Conservation (phyloP, 2,888 invertebrate species). For the Lasius fuliginosus region DNA sequence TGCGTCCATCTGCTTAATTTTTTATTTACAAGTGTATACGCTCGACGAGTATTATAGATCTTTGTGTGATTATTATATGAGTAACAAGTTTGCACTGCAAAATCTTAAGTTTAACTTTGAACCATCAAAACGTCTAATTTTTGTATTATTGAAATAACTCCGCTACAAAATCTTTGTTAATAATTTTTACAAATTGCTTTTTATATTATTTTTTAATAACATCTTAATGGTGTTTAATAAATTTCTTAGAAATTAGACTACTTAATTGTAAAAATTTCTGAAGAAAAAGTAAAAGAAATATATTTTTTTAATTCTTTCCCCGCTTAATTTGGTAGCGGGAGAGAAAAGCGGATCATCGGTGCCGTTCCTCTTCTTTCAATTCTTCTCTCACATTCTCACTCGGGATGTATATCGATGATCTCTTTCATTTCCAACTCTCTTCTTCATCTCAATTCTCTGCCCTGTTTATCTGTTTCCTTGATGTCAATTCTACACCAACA, state of each 20-base stretch:
- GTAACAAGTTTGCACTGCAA: not conserved
- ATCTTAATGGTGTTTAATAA: too few relatives aligned
- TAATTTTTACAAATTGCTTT: not conserved
- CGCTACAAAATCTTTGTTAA: not conserved
- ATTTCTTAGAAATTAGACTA: not conserved
- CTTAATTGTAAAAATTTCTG: not conserved
- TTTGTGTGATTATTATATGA: not conserved
- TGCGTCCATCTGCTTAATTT: conserved; percentile 34
- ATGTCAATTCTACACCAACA: conserved; percentile 36
- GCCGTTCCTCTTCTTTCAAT: conserved; percentile 49
- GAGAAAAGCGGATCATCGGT: conserved; percentile 52
- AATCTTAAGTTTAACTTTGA: not conserved
- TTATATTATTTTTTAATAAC: conserved; percentile 1
- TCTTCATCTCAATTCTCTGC: conserved; percentile 61
- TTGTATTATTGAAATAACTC: not conserved
- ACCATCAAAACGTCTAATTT: not conserved
- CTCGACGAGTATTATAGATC: not conserved
- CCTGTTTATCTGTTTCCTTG: conserved; percentile 48
- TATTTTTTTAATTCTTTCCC: not conserved
- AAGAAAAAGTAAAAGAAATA: not conserved
- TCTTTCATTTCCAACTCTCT: conserved; percentile 68
- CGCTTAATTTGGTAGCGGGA: conserved; percentile 3
- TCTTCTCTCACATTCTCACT: conserved; percentile 70
- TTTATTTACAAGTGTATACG: conserved; percentile 22
- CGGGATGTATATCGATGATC: conserved; percentile 84